Evolutionary conservation across 2,888 invertebrate species (phyloP).

Genomic region (Melanchra persicariae): DNA sequence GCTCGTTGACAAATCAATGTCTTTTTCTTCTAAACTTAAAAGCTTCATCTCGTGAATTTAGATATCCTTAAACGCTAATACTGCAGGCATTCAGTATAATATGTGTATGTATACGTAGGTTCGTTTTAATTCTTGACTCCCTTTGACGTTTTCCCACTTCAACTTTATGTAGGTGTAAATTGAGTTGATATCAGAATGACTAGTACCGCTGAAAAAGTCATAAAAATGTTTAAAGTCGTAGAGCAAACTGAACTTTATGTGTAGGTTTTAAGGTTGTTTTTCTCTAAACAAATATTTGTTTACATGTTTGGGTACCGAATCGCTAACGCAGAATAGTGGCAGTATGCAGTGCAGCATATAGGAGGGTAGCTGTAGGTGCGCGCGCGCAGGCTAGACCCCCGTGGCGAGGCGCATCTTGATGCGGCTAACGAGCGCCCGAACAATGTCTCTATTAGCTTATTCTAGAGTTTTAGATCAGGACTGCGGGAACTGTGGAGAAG

Average conservation of each 20-base stretch:
- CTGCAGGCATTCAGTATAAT: conserved; percentile 6
- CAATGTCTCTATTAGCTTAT: conserved; percentile 90
- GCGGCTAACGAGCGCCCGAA: conserved; percentile 86
- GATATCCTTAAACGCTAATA: conserved; percentile 52
- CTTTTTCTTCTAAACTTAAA: conserved; percentile 51
- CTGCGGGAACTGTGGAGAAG: conserved; percentile 68
- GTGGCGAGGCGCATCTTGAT: conserved; percentile 85
- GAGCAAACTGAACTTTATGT: background rate
- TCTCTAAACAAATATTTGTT: background rate
- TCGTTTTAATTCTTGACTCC: background rate
- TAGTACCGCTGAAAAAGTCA: background rate
- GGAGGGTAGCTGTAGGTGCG: conserved; percentile 51
- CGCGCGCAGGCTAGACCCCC: conserved; percentile 78
- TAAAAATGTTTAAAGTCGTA: background rate
- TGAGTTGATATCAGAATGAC: conserved; percentile 7
- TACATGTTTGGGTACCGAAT: background rate
- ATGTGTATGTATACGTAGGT: conserved; percentile 18
- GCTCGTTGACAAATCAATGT: conserved; percentile 57
- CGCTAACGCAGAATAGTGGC: conserved; percentile 1
- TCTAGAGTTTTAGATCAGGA: conserved; percentile 80
- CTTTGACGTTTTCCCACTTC: background rate
- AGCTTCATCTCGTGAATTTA: conserved; percentile 54
- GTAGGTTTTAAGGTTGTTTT: background rate
- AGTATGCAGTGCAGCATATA: conserved; percentile 40
- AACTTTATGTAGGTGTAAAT: background rate